phyloP scores from a whole-genome alignment of 2,113 vertebrate species.

The Psephotus haematonotus region DNA sequence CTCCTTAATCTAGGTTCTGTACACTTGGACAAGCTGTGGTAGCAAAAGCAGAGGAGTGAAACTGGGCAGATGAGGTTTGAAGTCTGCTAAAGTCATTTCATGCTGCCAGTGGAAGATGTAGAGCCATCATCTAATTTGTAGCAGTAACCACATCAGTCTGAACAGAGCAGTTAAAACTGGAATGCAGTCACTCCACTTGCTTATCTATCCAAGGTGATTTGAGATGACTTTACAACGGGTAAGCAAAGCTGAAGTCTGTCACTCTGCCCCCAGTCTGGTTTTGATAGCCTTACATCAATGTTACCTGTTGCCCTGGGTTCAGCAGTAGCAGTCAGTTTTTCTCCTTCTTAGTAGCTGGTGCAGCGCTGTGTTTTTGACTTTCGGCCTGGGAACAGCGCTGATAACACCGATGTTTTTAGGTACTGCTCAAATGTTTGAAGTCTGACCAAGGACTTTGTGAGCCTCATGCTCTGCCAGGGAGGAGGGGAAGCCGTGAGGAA shows the following conservation, averaged over 20 bases:
- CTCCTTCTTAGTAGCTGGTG: too few relatives aligned
- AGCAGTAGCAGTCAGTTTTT: too few relatives aligned
- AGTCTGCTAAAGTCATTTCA: neutral
- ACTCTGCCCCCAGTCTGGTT: neutral
- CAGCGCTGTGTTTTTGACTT: too few relatives aligned
- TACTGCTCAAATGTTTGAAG: too few relatives aligned
- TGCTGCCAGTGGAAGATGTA: neutral
- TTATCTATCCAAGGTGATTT: neutral
- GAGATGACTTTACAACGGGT: neutral
- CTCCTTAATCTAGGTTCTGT: neutral
- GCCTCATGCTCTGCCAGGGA: too few relatives aligned
- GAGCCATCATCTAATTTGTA: neutral
- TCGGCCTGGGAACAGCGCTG: too few relatives aligned
- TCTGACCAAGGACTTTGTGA: too few relatives aligned
- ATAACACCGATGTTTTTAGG: too few relatives aligned
- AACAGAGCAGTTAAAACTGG: neutral
- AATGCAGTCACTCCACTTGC: neutral
- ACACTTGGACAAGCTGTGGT: neutral
- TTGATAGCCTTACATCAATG: neutral
- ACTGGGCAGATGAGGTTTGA: neutral
- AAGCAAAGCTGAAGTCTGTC: neutral
- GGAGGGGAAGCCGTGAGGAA: too few relatives aligned
- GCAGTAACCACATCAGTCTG: neutral
- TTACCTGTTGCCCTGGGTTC: neutral
- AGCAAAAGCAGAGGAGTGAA: neutral